Base-by-base conservation (phyloP, 2,797 vertebrate genomes). In the Borostomias antarcticus region DNA sequence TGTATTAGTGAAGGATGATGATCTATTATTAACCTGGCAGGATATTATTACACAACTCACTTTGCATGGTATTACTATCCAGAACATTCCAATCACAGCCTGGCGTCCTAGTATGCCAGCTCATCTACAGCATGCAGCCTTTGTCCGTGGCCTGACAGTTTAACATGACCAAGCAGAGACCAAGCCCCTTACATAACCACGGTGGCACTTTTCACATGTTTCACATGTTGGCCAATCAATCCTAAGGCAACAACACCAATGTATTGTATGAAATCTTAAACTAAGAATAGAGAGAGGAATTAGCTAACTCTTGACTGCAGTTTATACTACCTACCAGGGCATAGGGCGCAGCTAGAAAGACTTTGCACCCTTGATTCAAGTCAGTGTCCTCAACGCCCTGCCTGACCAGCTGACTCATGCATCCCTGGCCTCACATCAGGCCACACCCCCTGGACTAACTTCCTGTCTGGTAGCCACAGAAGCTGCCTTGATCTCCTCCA, bases 401-500 rank as follows among this genome's bases (percentile, higher is more conserved):
- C 69, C 74, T 19, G 50, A 70, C 52, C 35, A 72, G 77, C 79
- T 72, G 63, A 69, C 66, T 70, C 66, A 15, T 68, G 82, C 87
- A 80, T 72, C 84, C 78, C 83, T 85, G 78, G 82, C n/a, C n/a
- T 72, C 82, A 87, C 83, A 9, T 72, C 58, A 66, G 53, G 69
- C 72, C 50, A 5, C 47, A 21, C 35, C 1, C 58, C 68, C 74
- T 30, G 73, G 64, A n/a, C 40, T 1, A 63, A 70, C 53, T 7
- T 25, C 74, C 79, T 82, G 81, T 75, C 51, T 73, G 74, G 76
- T 72, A 85, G 74, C 77, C n/a, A 5, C 15, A 13, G 19, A 15
- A 67, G 72, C 82, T 70, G 68, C 43, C 64, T 75, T 76, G 33
- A 70, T 75, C 75, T 76, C 76, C 66, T 70, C 54, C 69, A 76